A percentile compares a stretch with the other conserved stretches of the same genome.
phyloP scores from a whole-genome alignment of 2,888 invertebrate genomes.

The Rosalia funebris region DNA sequence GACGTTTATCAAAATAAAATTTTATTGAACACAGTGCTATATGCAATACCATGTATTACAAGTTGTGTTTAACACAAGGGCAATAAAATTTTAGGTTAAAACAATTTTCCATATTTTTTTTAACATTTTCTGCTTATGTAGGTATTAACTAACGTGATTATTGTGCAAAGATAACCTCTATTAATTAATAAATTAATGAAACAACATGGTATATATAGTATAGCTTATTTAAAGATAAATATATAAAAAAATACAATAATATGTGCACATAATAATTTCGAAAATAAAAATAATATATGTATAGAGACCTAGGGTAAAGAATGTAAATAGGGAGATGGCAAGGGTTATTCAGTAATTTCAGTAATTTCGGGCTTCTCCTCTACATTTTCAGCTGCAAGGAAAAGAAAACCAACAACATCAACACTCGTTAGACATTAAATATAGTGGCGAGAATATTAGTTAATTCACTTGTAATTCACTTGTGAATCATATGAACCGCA shows the following conservation, averaged over 20 bases:
- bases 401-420: slow-evolving; percentile 59
- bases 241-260: slow-evolving; percentile 33
- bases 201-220: slow-evolving; percentile 32
- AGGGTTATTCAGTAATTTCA: slow-evolving; percentile 58
- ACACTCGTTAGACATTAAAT: slow-evolving; percentile 49
- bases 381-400: slow-evolving; percentile 60
- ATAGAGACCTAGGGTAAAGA: slow-evolving; percentile 27
- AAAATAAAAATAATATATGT: slow-evolving; percentile 12
- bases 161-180: slow-evolving; percentile 19
- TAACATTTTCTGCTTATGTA: not conserved
- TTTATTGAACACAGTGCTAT: slow-evolving; percentile 51
- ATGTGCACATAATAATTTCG: slow-evolving; percentile 31
- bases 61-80: slow-evolving; percentile 29
- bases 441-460: slow-evolving; percentile 7
- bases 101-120: slow-evolving; percentile 10
- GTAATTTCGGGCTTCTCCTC: slow-evolving; percentile 59
- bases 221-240: slow-evolving; percentile 25
- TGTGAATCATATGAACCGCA: too few relatives aligned
- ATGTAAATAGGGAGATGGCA: slow-evolving; percentile 45
- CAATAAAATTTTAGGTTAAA: slow-evolving; percentile 26
- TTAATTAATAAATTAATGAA: slow-evolving; percentile 9
- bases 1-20: slow-evolving; percentile 48
- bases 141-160: slow-evolving; percentile 16
- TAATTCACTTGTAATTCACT: too few relatives aligned
- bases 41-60: slow-evolving; percentile 35